phyloP scores from a whole-genome alignment of 2,113 vertebrate species.

The Mandrillus leucophaeus region DNA sequence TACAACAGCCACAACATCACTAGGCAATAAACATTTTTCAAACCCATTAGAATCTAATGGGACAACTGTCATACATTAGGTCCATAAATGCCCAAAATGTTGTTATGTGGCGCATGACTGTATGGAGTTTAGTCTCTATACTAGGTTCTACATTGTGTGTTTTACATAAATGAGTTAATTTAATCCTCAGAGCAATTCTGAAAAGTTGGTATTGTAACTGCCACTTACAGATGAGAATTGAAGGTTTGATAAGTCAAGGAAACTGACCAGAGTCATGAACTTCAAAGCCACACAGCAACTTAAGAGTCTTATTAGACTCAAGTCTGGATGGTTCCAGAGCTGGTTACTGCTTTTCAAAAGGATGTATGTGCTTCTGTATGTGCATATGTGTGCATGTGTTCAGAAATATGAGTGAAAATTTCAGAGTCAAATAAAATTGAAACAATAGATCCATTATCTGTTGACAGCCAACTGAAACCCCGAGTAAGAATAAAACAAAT shows the following conservation, averaged over 20 bases:
- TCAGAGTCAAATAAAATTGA: conserved; percentile 28
- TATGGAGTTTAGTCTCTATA: neutral
- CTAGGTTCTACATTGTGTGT: neutral
- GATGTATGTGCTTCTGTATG: neutral
- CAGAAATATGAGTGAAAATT: neutral
- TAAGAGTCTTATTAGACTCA: neutral
- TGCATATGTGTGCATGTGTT: neutral
- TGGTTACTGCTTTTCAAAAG: neutral
- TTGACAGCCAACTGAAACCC: neutral
- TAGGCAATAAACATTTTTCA: neutral
- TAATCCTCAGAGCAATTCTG: neutral
- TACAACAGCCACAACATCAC: neutral
- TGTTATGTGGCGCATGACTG: neutral
- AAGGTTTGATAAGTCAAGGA: neutral
- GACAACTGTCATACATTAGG: neutral
- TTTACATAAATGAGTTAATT: neutral
- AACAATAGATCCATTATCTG: neutral
- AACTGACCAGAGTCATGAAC: neutral
- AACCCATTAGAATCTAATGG: neutral
- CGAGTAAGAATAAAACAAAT: neutral
- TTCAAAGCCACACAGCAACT: neutral
- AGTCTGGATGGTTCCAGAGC: neutral
- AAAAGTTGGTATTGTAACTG: neutral
- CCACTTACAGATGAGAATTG: neutral
- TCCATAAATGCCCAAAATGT: neutral